Evolutionary conservation across 1,140 invertebrate genomes (phyloP).

Genomic region (Caerostris extrusa): DNA sequence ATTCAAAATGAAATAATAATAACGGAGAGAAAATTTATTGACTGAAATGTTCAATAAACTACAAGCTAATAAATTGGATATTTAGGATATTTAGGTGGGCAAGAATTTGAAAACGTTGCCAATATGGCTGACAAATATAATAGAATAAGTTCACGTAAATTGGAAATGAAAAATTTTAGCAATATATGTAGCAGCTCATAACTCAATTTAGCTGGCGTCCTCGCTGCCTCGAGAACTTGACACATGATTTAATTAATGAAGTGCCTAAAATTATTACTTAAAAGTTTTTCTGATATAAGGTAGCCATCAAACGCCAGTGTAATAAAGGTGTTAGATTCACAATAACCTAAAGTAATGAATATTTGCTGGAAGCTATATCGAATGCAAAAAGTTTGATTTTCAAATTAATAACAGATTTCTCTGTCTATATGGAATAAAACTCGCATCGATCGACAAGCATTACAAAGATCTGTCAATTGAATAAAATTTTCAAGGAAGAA

Average conservation of each 20-base stretch:
- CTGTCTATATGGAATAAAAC: neutral
- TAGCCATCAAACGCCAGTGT: neutral
- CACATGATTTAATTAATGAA: neutral
- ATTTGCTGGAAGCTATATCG: neutral
- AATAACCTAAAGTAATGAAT: neutral
- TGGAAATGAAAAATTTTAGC: neutral
- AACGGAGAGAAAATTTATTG: neutral
- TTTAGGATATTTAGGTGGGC: neutral
- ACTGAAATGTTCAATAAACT: neutral
- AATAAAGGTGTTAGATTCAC: neutral
- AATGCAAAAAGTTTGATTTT: conserved; percentile 6
- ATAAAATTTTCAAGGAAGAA: neutral
- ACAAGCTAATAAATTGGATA: neutral
- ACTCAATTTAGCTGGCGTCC: neutral
- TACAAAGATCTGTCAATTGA: neutral
- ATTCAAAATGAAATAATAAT: neutral
- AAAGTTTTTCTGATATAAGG: neutral
- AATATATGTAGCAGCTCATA: neutral
- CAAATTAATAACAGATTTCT: neutral
- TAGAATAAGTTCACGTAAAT: neutral
- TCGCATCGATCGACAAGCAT: neutral
- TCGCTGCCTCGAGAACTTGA: neutral
- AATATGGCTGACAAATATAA: neutral
- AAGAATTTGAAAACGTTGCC: neutral
- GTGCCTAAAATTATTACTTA: neutral